A percentile compares a stretch with the other conserved stretches of the same genome.
Evolutionary conservation across 1,140 invertebrate species (phyloP).

Genomic region (Brachionus asplanchnoidis): DNA sequence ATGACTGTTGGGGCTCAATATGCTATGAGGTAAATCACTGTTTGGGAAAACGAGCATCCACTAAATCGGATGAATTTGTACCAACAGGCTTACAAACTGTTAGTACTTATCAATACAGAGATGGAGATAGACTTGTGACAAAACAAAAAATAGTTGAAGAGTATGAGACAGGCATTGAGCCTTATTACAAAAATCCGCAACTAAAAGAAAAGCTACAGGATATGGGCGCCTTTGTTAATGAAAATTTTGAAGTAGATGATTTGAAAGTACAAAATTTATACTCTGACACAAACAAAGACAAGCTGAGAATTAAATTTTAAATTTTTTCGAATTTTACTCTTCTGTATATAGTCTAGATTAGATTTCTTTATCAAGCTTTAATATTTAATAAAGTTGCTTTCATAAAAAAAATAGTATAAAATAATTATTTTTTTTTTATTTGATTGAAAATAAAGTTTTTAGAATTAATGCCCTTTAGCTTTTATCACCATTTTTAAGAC

Average conservation of each 20-base stretch:
- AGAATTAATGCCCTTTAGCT: not conserved
- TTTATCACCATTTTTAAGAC: not conserved
- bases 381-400: not conserved
- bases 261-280: not conserved
- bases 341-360: not conserved
- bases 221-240: not conserved
- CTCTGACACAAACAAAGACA: not conserved
- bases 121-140: conserved; percentile 24
- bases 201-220: not conserved
- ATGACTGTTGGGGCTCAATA: conserved; percentile 2
- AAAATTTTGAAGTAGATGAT: not conserved
- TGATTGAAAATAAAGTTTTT: not conserved
- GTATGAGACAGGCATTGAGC: conserved; percentile 24
- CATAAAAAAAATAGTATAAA: not conserved
- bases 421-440: not conserved
- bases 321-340: not conserved
- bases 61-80: not conserved
- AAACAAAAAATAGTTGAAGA: conserved; percentile 40
- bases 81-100: conserved; percentile 37
- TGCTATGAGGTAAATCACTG: conserved; percentile 21
- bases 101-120: conserved; percentile 39
- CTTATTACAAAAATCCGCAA: conserved; percentile 38
- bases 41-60: not conserved
- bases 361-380: not conserved
- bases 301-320: not conserved